Evolutionary conservation across 1,140 invertebrate species (phyloP).

Genomic region (Medauroidea extradentata): DNA sequence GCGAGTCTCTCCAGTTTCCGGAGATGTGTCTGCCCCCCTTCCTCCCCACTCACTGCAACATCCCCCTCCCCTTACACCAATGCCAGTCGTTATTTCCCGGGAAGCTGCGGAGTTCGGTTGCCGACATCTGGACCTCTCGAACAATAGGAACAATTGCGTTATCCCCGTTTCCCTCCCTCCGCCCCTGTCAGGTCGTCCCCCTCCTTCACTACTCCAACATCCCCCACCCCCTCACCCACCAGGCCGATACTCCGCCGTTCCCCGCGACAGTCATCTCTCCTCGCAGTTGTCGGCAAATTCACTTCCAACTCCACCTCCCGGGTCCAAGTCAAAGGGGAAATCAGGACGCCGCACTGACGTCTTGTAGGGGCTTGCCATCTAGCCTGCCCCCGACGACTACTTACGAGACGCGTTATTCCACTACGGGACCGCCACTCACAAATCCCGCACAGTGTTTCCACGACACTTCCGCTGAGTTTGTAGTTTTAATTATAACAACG

Average conservation of each 20-base stretch:
- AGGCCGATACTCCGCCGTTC: not conserved
- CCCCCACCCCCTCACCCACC: not conserved
- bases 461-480: too few relatives aligned
- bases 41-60: not conserved
- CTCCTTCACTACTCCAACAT: not conserved
- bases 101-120: not conserved
- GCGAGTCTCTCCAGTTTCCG: not conserved
- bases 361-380: too few relatives aligned
- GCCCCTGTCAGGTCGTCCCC: too few relatives aligned
- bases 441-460: too few relatives aligned
- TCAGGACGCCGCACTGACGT: not conserved
- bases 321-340: not conserved
- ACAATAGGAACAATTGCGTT: conserved; percentile 4
- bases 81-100: not conserved
- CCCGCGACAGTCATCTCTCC: not conserved
- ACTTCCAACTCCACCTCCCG: not conserved
- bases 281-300: not conserved
- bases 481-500: too few relatives aligned
- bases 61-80: not conserved
- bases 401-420: too few relatives aligned
- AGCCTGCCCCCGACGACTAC: too few relatives aligned
- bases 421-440: too few relatives aligned
- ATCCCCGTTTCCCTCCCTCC: not conserved
- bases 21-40: not conserved
- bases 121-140: conserved; percentile 1